A percentile compares a stretch with the other conserved stretches of the same genome.
These are phyloP conservation scores for Trisateles emortualis DNA, from an alignment of 2,888 invertebrate genomes.

Conservation along the genomic window DNA sequence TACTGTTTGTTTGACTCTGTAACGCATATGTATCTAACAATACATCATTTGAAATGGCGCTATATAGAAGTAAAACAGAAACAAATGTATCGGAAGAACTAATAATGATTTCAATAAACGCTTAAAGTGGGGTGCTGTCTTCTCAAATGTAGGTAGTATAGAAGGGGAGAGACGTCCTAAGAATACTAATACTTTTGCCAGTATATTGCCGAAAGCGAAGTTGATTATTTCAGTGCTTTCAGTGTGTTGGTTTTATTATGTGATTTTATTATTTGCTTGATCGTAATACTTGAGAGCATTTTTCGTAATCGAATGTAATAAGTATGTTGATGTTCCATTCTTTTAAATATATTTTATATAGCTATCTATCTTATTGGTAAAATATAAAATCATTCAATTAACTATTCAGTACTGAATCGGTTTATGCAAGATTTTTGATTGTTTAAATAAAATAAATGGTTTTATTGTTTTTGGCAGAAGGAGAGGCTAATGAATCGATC, in stretches of 20 bases:
- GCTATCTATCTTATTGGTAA: too few relatives aligned
- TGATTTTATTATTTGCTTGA: slow-evolving; percentile 14
- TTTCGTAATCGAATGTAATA: slow-evolving; percentile 13
- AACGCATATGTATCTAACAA: too few relatives aligned
- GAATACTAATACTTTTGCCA: slow-evolving; percentile 37
- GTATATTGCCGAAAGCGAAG: slow-evolving; percentile 2
- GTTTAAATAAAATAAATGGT: too few relatives aligned
- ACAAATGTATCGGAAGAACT: slow-evolving; percentile 12
- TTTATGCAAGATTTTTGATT: too few relatives aligned
- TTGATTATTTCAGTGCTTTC: slow-evolving; percentile 26
- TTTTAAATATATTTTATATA: background rate
- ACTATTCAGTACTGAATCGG: too few relatives aligned
- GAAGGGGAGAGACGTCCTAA: slow-evolving; percentile 7
- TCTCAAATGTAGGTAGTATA: slow-evolving; percentile 19
- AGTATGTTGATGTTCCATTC: slow-evolving; percentile 1
- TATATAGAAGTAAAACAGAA: background rate
- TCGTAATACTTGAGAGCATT: slow-evolving; percentile 11
- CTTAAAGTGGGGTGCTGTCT: slow-evolving; percentile 22
- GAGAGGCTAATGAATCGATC: too few relatives aligned
- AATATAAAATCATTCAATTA: too few relatives aligned
- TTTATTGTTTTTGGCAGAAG: too few relatives aligned
- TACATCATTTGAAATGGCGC: too few relatives aligned
- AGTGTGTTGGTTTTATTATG: slow-evolving; percentile 9
- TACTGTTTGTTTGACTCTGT: too few relatives aligned
- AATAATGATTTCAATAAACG: slow-evolving; percentile 35